Evolutionary conservation across 53 echinoderm and acorn worm species (phyloP).

Genomic region (Echinarachnius parma): DNA sequence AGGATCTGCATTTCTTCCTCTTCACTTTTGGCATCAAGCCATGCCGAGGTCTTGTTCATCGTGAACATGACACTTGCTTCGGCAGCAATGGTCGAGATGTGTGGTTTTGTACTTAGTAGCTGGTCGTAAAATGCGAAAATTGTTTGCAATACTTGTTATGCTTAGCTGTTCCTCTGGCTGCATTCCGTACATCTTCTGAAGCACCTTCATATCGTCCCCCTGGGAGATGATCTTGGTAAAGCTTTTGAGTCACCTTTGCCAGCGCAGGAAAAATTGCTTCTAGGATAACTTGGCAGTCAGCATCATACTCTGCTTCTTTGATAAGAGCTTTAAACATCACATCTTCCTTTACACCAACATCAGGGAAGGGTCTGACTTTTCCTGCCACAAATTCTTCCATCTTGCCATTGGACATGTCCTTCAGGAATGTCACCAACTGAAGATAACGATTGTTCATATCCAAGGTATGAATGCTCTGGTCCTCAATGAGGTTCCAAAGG

Average conservation of each 20-base stretch:
- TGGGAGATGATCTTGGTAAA: conserved; percentile 38
- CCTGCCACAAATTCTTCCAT: conserved; percentile 42
- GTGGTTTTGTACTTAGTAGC: conserved; percentile 47
- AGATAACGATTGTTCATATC: conserved; percentile 36
- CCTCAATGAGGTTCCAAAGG: conserved; percentile 57
- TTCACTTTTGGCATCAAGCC: conserved; percentile 51
- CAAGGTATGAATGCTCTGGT: conserved; percentile 23
- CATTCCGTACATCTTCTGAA: conserved; percentile 15
- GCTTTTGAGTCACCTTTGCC: conserved; percentile 38
- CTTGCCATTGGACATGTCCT: conserved; percentile 19
- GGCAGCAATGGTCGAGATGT: conserved; percentile 54
- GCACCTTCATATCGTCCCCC: conserved; percentile 27
- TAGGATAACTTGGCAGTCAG: conserved; percentile 31
- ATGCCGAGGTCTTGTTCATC: conserved; percentile 36
- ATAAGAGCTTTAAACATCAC: conserved; percentile 22
- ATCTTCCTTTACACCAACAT: conserved; percentile 36
- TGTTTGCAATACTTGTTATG: conserved; percentile 44
- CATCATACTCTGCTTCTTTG: conserved; percentile 19
- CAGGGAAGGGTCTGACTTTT: conserved; percentile 30
- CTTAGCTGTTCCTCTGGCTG: conserved; percentile 18
- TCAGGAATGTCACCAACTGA: conserved; percentile 24
- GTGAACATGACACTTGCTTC: conserved; percentile 60
- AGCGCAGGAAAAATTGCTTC: conserved; percentile 26
- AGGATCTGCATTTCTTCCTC: conserved; percentile 44
- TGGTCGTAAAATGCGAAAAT: conserved; percentile 45